phyloP scores from a whole-genome alignment of 2,888 invertebrate species.

The Chaetoderma sp. region DNA sequence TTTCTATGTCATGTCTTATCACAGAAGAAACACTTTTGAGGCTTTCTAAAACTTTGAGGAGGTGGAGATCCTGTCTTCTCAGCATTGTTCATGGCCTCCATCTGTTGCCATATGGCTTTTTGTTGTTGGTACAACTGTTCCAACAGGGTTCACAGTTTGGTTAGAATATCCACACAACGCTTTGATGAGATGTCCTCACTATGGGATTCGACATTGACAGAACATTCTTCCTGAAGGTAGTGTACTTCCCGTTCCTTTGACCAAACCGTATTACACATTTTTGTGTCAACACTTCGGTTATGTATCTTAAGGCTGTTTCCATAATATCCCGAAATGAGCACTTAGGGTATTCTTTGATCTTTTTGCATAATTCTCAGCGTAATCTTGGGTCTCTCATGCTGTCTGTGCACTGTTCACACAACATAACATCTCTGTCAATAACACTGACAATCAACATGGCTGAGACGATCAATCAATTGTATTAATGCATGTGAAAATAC shows the following conservation, averaged over 20 bases:
- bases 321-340: conserved; percentile 61
- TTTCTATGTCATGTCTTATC: no score
- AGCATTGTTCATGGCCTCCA: no score
- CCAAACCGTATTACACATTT: neutral
- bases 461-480: neutral
- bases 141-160: no score
- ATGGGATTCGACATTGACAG: no score
- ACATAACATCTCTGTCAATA: neutral
- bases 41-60: no score
- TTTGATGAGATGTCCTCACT: no score
- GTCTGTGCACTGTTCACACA: conserved; percentile 4
- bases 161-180: no score
- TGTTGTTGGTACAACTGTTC: no score
- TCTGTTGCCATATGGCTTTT: no score
- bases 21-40: no score
- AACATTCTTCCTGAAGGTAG: conserved; percentile 70
- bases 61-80: no score
- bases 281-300: neutral
- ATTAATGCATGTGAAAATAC: neutral
- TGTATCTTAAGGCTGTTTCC: neutral
- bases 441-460: neutral
- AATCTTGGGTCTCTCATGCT: conserved; percentile 40
- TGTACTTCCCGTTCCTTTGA: conserved; percentile 64
- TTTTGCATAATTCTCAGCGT: conserved; percentile 64
- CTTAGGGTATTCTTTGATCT: conserved; percentile 71